A percentile compares a stretch with the other conserved stretches of the same genome.
phyloP scores from a whole-genome alignment of 2,113 vertebrate genomes.

The Peromyscus californicus region DNA sequence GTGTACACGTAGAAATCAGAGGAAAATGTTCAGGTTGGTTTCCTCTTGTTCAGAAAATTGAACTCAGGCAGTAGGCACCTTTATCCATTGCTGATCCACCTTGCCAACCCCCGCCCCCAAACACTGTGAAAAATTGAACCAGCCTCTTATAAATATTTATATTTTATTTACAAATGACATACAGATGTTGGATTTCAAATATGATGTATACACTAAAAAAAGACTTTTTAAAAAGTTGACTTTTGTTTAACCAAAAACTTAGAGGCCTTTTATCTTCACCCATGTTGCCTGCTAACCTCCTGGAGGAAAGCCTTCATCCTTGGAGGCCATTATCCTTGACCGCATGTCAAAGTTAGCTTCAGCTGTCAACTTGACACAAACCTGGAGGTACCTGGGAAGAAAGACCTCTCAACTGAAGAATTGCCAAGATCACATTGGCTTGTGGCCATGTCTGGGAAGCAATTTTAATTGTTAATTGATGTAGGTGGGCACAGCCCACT shows the following conservation, averaged over 20 bases:
- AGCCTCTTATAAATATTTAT: slow-evolving; percentile 19
- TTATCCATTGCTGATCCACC: neutral
- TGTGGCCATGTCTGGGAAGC: neutral
- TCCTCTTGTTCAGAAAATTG: neutral
- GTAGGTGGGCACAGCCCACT: neutral
- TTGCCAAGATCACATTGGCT: neutral
- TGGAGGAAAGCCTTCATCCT: neutral
- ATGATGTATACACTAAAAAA: neutral
- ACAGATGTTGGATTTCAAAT: neutral
- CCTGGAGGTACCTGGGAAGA: neutral
- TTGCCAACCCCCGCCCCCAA: neutral
- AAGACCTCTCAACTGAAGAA: neutral
- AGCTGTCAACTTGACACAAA: neutral
- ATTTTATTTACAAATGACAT: slow-evolving; percentile 58
- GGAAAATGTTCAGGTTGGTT: neutral
- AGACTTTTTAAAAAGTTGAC: neutral
- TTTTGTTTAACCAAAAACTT: slow-evolving; percentile 39
- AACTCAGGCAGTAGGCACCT: neutral
- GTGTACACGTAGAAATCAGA: neutral
- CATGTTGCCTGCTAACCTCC: neutral
- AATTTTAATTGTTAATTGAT: too few species aligned
- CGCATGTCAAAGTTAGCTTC: neutral
- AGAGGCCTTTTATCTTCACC: neutral
- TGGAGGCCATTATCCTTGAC: neutral
- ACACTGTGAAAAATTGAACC: slow-evolving; percentile 8